Base-by-base conservation (phyloP, 2,888 invertebrate species). In the Trachelus stipa region DNA sequence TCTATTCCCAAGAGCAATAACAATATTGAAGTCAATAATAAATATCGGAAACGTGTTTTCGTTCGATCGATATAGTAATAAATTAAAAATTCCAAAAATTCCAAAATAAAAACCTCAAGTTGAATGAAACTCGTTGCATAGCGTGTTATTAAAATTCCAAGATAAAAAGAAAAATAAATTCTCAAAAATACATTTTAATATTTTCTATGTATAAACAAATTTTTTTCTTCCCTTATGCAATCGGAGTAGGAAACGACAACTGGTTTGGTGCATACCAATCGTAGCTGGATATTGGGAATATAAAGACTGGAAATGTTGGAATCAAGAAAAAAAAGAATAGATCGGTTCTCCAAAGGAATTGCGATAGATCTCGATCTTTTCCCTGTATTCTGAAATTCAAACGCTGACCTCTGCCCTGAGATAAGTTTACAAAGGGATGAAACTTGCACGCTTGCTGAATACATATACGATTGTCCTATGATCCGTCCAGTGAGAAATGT, bases 401-500 rank as follows among this genome's bases (percentile, higher is more conserved):
- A 74, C 74, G 73, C 68, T 75, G 77, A 77, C 77, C 77, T 77
- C 69, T 11, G 31, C n/a, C 31, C 35, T 71, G n/a, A 77, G 77
- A 77, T 77, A 77, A 77, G 74, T 77, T 34, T 74, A 74, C 74
- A 74, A 74, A 77, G 77, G 77, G 75, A 74, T 74, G 74, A 77
- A 75, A 31, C 77, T 56, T 77, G 77, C 77, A 77, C 74, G 77
- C 77, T 69, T 68, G 34, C 40, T 30, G 69, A 77, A 77, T 77
- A 74, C 74, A 40, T 34, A 71, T 34, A 71, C 23, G 56, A 56
- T 56, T 56, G 56, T 56, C 56, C 56, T 56, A 56, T 23, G 23
- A 56, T 56, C 23, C 56, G 56, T 2, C 23, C 23, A 56, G 56
- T 56, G 56, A 35, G 4, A 23, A 56, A 56, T 56, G 56, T 23